Evolutionary conservation across 1,140 invertebrate genomes (phyloP).

Genomic region (Mylabris phalerata): DNA sequence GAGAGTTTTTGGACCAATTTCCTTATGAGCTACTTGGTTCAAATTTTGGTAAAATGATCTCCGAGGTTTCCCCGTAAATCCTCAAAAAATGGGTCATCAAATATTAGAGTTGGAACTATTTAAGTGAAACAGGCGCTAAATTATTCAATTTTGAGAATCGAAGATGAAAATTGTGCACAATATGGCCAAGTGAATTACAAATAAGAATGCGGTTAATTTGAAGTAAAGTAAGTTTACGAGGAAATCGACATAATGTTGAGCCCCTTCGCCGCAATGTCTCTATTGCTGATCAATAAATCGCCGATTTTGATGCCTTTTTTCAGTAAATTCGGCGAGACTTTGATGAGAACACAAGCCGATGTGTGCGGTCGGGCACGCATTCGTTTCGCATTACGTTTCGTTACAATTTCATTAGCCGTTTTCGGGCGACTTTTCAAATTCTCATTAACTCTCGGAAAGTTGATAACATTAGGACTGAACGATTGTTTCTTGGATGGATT

Average conservation of each 20-base stretch:
- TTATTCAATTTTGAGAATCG: no score
- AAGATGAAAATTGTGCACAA: no score
- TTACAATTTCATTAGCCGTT: conserved; percentile 24
- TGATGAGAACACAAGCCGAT: conserved; percentile 30
- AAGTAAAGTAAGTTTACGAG: not conserved
- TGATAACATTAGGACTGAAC: conserved; percentile 12
- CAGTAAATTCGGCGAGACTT: conserved; percentile 29
- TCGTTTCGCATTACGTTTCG: conserved; percentile 1
- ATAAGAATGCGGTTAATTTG: no score
- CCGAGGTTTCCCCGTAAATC: no score
- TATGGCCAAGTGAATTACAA: no score
- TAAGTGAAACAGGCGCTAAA: no score
- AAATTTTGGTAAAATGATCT: no score
- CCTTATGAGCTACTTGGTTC: no score
- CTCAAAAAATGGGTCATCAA: no score
- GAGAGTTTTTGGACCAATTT: no score
- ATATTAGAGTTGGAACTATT: no score
- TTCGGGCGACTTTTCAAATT: conserved; percentile 28
- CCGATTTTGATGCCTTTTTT: conserved; percentile 30
- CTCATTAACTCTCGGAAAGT: conserved; percentile 15
- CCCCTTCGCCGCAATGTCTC: conserved; percentile 22
- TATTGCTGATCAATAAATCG: conserved; percentile 29
- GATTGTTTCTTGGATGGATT: not conserved
- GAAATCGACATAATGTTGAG: conserved; percentile 32
- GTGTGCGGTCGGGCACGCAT: conserved; percentile 20